Conservation (phyloP, 2,113 vertebrate species). For the Thamnaconus septentrionalis region DNA sequence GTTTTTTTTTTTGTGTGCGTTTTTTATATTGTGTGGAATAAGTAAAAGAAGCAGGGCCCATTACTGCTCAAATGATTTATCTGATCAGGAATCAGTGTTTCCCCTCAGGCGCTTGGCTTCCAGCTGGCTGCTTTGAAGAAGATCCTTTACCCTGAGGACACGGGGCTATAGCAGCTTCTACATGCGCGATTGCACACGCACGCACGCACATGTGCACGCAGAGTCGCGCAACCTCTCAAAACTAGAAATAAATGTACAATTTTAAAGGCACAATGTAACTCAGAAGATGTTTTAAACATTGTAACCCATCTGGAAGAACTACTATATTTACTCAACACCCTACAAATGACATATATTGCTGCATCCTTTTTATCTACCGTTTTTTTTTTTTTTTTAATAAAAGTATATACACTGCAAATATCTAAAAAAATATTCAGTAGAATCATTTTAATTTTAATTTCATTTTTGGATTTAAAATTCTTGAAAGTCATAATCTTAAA, state of each 20-base stretch:
- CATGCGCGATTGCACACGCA: conserved; percentile 40
- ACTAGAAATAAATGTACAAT: background rate
- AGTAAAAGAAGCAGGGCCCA: conserved; percentile 39
- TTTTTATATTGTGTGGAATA: conserved; percentile 33
- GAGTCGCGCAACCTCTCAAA: background rate
- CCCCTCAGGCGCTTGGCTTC: conserved; percentile 65
- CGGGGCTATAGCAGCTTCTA: conserved; percentile 67
- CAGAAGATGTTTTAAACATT: too few relatives aligned
- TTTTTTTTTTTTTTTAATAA: too few relatives aligned
- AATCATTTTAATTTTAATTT: too few relatives aligned
- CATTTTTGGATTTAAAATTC: too few relatives aligned
- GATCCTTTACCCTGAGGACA: conserved; percentile 74
- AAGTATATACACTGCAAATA: too few relatives aligned
- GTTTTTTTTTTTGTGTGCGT: conserved; percentile 40
- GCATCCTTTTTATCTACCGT: too few relatives aligned
- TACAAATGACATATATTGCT: too few relatives aligned
- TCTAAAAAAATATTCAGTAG: too few relatives aligned
- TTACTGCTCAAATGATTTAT: conserved; percentile 71
- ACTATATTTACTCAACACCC: too few relatives aligned
- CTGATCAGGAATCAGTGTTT: conserved; percentile 70
- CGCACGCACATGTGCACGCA: background rate
- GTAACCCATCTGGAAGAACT: too few relatives aligned
- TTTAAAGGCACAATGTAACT: too few relatives aligned
- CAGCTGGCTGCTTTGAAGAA: conserved; percentile 78
- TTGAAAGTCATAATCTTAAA: too few relatives aligned